Evolutionary conservation across 2,888 invertebrate species (phyloP).

Genomic region (Cantharis flavilabris): DNA sequence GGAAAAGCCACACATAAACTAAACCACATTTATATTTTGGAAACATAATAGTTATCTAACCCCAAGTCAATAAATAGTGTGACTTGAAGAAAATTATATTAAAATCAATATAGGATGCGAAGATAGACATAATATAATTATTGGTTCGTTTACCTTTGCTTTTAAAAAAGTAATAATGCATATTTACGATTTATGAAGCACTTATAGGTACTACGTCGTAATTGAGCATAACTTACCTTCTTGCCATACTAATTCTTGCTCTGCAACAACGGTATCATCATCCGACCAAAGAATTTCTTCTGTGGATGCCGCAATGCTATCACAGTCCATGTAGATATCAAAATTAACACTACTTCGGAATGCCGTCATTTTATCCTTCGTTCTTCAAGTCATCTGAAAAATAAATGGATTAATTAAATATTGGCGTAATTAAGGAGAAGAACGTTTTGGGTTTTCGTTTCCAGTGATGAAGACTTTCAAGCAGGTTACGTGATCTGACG

Average conservation of each 20-base stretch:
- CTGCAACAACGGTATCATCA: slow-evolving; percentile 55
- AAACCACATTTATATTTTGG: neutral
- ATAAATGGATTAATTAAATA: neutral
- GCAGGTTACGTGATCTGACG: neutral
- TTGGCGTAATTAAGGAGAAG: neutral
- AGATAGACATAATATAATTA: neutral
- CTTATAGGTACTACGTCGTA: neutral
- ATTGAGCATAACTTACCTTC: slow-evolving; percentile 47
- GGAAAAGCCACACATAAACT: neutral
- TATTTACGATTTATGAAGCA: neutral
- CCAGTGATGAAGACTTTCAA: neutral
- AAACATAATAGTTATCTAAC: neutral
- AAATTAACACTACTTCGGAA: slow-evolving; percentile 47
- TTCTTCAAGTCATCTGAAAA: neutral
- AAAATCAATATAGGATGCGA: neutral
- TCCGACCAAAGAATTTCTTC: slow-evolving; percentile 56
- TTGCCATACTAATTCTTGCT: slow-evolving; percentile 54
- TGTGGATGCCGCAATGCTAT: slow-evolving; percentile 53
- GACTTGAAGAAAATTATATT: neutral
- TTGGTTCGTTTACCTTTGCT: neutral
- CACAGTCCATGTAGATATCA: slow-evolving; percentile 52
- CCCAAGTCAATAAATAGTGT: neutral
- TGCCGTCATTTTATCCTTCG: neutral
- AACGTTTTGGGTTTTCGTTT: neutral
- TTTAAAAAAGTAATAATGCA: neutral